Conservation (phyloP, 2,888 invertebrate genomes). For the Erpobdella octoculata region DNA sequence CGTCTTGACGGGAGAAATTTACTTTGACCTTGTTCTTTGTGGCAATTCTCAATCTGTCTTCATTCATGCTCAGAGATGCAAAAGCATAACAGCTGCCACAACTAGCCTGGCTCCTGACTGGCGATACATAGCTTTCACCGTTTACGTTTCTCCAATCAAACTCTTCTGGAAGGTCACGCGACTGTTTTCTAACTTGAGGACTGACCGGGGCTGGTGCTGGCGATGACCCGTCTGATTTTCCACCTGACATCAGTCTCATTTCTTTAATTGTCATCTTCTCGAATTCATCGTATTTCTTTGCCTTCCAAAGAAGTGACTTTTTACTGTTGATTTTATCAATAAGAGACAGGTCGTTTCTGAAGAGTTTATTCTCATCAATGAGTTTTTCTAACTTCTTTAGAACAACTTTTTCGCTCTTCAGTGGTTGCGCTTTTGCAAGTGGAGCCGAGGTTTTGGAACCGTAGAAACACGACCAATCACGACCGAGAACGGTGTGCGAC, state of each 20-base stretch:
- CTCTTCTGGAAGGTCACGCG: neutral
- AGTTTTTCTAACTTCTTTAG: too few species aligned
- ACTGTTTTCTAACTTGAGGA: neutral
- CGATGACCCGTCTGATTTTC: too few species aligned
- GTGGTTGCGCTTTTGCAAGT: too few species aligned
- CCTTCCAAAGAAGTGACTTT: slow-evolving; percentile 53
- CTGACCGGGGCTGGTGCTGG: neutral
- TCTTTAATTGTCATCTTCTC: slow-evolving; percentile 47
- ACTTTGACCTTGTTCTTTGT: slow-evolving; percentile 51
- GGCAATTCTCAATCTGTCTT: slow-evolving; percentile 52
- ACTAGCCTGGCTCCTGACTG: slow-evolving; percentile 50
- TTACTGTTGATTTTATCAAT: slow-evolving; percentile 11
- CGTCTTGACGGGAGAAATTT: slow-evolving; percentile 54
- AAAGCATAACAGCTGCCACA: slow-evolving; percentile 55
- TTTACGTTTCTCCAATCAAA: slow-evolving; percentile 51
- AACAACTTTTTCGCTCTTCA: too few species aligned
- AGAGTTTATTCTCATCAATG: too few species aligned
- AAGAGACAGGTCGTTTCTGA: neutral
- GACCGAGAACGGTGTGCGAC: slow-evolving; percentile 53
- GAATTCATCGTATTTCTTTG: slow-evolving; percentile 50
- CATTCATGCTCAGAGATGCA: slow-evolving; percentile 54
- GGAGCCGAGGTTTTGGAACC: slow-evolving; percentile 48
- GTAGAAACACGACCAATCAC: slow-evolving; percentile 54
- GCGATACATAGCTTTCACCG: slow-evolving; percentile 47
- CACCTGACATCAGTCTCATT: slow-evolving; percentile 50